phyloP scores from a whole-genome alignment of 53 echinoderm and acorn worm species.

The Stichopus horrens region DNA sequence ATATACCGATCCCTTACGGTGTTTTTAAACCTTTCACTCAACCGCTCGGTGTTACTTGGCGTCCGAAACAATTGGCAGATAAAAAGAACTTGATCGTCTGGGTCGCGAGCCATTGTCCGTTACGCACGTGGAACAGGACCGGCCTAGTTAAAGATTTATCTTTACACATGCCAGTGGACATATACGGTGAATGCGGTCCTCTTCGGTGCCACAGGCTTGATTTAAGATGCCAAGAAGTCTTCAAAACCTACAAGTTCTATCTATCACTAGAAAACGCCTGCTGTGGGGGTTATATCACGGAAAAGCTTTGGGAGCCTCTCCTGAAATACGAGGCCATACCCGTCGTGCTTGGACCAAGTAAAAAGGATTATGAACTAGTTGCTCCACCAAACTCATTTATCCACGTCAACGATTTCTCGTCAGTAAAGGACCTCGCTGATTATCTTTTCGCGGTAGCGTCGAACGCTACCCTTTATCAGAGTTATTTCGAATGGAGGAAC shows the following conservation, averaged over 20 bases:
- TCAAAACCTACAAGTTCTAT: constrained; percentile 24
- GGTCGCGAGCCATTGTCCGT: constrained; percentile 31
- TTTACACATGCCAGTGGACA: background rate
- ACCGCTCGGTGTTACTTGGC: background rate
- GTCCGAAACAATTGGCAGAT: constrained; percentile 5
- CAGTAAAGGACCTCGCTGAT: background rate
- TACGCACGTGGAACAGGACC: constrained; percentile 25
- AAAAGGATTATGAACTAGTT: constrained; percentile 17
- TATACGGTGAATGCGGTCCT: constrained; percentile 31
- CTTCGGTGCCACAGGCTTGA: background rate
- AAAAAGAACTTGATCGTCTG: constrained; percentile 16
- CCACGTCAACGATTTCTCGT: constrained; percentile 16
- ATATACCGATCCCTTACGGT: constrained; percentile 21
- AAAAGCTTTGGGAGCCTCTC: constrained; percentile 35
- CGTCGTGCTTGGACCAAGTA: constrained; percentile 9
- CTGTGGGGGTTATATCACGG: constrained; percentile 27
- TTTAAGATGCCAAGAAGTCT: background rate
- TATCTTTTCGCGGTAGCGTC: background rate
- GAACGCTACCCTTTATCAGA: constrained; percentile 20
- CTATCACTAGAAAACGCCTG: constrained; percentile 11
- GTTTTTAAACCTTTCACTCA: background rate
- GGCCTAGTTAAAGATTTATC: constrained; percentile 8
- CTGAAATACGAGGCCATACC: constrained; percentile 25
- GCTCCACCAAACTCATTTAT: constrained; percentile 32
- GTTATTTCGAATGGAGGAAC: constrained; percentile 48